Evolutionary conservation across 2,888 invertebrate genomes (phyloP).

Genomic region (Pseudolycoriella hygida): DNA sequence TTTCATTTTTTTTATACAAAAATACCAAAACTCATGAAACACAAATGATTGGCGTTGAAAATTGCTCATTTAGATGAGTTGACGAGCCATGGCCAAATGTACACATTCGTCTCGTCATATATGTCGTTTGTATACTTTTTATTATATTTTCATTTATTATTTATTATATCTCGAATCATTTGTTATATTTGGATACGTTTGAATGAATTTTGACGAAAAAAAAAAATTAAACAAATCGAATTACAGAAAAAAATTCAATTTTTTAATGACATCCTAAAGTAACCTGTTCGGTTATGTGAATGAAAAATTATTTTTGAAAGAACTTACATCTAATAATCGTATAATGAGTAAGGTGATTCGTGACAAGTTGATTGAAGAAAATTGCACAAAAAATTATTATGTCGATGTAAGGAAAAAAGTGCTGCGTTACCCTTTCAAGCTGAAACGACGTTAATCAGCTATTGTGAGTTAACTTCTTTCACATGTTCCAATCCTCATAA

Average conservation of each 20-base stretch:
- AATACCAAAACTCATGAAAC: not conserved
- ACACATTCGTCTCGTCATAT: too few species aligned
- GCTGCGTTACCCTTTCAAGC: too few species aligned
- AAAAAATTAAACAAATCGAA: not conserved
- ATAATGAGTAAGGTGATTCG: not conserved
- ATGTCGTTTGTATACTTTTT: not conserved
- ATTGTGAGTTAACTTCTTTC: too few species aligned
- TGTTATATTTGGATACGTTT: slow-evolving; percentile 9
- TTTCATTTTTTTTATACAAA: not conserved
- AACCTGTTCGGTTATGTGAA: not conserved
- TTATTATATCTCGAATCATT: slow-evolving; percentile 4
- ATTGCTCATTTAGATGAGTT: slow-evolving; percentile 10
- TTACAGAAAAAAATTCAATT: not conserved
- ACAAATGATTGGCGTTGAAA: slow-evolving; percentile 8
- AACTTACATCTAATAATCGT: too few species aligned
- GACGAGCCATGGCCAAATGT: slow-evolving; percentile 9
- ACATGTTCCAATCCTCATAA: too few species aligned
- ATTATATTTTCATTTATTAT: slow-evolving; percentile 4
- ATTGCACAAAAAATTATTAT: not conserved
- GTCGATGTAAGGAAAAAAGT: not conserved
- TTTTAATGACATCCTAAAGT: not conserved
- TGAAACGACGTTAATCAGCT: too few species aligned
- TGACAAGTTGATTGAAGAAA: slow-evolving; percentile 1
- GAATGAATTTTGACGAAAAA: slow-evolving; percentile 7
- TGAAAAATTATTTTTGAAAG: not conserved